A percentile compares a stretch with the other conserved stretches of the same genome.
Conservation (phyloP, 2,113 vertebrate genomes). For the Sylvia atricapilla region DNA sequence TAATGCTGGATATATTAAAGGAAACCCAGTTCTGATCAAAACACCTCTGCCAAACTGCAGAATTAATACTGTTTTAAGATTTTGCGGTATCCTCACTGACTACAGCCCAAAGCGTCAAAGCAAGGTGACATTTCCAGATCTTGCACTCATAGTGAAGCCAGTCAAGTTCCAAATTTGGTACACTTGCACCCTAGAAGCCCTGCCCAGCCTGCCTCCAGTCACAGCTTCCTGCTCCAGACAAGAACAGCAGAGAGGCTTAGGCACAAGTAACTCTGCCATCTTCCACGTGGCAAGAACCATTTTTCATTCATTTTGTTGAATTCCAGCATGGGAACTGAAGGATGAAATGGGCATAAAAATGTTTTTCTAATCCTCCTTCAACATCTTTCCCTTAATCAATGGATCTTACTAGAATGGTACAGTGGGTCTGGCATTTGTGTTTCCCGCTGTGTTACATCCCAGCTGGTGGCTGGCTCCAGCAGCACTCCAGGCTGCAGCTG, state of each 20-base stretch:
- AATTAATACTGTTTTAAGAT: background rate
- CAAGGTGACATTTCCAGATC: background rate
- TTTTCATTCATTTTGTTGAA: background rate
- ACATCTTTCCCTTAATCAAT: accelerated
- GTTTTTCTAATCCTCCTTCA: background rate
- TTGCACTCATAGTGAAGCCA: background rate
- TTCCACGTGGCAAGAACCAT: accelerated
- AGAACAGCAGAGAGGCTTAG: accelerated
- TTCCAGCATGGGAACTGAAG: background rate
- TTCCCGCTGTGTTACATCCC: accelerated
- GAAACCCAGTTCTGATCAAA: background rate
- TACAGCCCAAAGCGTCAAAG: background rate
- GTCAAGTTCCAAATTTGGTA: background rate
- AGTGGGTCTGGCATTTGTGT: background rate
- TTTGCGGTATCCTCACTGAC: background rate
- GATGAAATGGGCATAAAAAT: background rate
- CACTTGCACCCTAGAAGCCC: background rate
- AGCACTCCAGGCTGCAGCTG: background rate
- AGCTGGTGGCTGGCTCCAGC: background rate
- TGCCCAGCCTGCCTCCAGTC: background rate
- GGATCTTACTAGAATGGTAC: background rate
- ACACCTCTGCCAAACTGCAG: background rate
- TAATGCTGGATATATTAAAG: background rate
- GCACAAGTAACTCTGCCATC: background rate
- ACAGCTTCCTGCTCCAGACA: background rate